A percentile compares a stretch with the other conserved stretches of the same genome.
These are phyloP conservation scores for Mellivora capensis DNA, from an alignment of 2,113 vertebrate genomes.

Conservation along the genomic window DNA sequence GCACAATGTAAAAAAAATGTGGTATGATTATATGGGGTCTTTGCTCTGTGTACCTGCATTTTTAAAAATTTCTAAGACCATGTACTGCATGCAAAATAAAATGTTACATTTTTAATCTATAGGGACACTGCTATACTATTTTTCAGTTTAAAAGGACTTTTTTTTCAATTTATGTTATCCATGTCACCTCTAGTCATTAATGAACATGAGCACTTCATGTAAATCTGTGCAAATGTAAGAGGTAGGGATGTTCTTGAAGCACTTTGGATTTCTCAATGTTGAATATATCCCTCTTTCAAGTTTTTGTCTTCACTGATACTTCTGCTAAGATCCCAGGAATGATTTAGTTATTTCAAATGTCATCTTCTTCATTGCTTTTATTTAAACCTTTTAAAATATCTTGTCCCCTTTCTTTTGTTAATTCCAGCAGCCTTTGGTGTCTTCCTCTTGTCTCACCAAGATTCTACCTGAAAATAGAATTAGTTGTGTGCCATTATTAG, in stretches of 20 bases:
- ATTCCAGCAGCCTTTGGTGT: neutral
- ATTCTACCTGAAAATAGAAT: neutral
- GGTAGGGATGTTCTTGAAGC: neutral
- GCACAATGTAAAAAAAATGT: no score
- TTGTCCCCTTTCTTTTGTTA: neutral
- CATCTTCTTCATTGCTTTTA: neutral
- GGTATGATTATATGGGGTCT: neutral
- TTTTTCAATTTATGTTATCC: neutral
- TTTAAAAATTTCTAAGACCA: neutral
- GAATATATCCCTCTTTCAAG: neutral
- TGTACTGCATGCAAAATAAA: neutral
- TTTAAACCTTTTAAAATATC: neutral
- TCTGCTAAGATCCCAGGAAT: neutral
- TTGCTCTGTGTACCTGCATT: neutral
- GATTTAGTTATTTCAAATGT: neutral
- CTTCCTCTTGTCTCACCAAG: neutral
- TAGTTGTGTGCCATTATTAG: neutral
- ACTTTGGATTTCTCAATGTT: neutral
- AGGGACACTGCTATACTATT: neutral
- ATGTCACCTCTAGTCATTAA: neutral
- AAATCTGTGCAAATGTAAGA: neutral
- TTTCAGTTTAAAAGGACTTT: neutral
- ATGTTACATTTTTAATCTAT: neutral
- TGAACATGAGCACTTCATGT: neutral
- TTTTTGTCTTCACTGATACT: neutral